phyloP scores from a whole-genome alignment of 2,797 vertebrate species.

The Netta rufina region DNA sequence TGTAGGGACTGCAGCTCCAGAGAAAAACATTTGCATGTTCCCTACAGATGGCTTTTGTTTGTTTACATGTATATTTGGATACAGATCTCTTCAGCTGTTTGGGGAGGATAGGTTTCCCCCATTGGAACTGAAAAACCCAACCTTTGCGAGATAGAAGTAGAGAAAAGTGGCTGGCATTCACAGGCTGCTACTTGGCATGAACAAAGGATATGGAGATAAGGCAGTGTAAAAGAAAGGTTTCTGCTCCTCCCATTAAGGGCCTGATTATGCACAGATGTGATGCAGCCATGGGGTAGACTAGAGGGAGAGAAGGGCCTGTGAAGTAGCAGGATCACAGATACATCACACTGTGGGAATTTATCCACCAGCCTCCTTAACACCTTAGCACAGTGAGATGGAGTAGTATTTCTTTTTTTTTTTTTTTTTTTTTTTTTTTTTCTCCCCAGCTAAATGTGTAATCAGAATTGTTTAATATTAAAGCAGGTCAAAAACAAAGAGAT shows the following conservation, averaged over 20 bases:
- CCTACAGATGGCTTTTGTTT: slow-evolving; percentile 6
- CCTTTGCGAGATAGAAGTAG: neutral
- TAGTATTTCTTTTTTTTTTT: slow-evolving; percentile 22
- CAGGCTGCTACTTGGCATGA: neutral
- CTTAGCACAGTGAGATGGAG: neutral
- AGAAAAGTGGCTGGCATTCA: neutral
- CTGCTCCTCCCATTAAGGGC: neutral
- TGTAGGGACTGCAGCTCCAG: neutral
- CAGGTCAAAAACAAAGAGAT: neutral
- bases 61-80: slow-evolving; percentile 30
- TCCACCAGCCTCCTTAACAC: slow-evolving; percentile 1
- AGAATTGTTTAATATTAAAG: slow-evolving; percentile 27
- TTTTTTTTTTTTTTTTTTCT: neutral
- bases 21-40: slow-evolving; percentile 25
- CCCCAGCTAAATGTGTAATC: neutral
- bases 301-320: neutral
- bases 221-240: slow-evolving; percentile 4
- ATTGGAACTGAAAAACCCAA: slow-evolving; percentile 9
- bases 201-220: slow-evolving; percentile 46
- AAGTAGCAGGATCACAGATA: slow-evolving; percentile 15
- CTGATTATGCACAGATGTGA: slow-evolving; percentile 25
- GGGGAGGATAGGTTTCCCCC: slow-evolving; percentile 29
- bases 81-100: slow-evolving; percentile 47
- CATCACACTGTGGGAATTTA: slow-evolving; percentile 7
- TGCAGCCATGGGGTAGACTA: neutral